A percentile compares a stretch with the other conserved stretches of the same genome.
phyloP scores from a whole-genome alignment of 2,888 invertebrate species.

The Pyrrhia umbra region DNA sequence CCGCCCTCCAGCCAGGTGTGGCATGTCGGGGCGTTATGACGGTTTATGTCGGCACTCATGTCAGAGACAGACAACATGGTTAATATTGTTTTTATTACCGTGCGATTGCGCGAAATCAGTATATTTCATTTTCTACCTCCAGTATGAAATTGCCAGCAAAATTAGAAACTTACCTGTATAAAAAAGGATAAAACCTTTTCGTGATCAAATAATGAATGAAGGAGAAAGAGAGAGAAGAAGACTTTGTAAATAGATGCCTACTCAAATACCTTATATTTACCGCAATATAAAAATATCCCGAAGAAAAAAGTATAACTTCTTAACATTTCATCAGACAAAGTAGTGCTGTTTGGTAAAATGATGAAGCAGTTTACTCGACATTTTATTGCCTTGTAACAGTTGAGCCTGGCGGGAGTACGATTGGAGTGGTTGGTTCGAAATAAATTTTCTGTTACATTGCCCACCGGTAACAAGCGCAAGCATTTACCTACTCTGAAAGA shows the following conservation, averaged over 20 bases:
- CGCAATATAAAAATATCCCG: background rate
- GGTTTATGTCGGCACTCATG: conserved; percentile 19
- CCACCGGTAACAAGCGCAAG: conserved; percentile 32
- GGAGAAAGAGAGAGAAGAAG: too few species aligned
- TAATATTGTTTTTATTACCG: background rate
- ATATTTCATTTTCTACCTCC: background rate
- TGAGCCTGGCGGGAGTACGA: conserved; percentile 30
- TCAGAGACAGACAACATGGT: background rate
- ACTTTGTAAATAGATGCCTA: too few species aligned
- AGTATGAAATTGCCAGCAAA: too few species aligned
- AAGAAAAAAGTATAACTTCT: conserved; percentile 5
- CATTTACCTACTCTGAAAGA: conserved; percentile 48
- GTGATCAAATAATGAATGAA: too few species aligned
- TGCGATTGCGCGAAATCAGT: background rate
- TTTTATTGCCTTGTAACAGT: conserved; percentile 25
- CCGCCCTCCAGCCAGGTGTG: conserved; percentile 23
- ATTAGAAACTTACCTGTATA: too few species aligned
- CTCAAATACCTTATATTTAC: too few species aligned
- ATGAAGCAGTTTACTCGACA: conserved; percentile 21
- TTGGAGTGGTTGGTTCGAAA: conserved; percentile 48
- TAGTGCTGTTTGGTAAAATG: conserved; percentile 17
- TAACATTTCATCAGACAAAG: conserved; percentile 15
- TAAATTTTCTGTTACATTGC: conserved; percentile 55
- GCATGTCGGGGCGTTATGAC: conserved; percentile 14
- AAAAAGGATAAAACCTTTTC: too few species aligned